Conservation (phyloP, 2,888 invertebrate genomes). For the Lamproptera curius region DNA sequence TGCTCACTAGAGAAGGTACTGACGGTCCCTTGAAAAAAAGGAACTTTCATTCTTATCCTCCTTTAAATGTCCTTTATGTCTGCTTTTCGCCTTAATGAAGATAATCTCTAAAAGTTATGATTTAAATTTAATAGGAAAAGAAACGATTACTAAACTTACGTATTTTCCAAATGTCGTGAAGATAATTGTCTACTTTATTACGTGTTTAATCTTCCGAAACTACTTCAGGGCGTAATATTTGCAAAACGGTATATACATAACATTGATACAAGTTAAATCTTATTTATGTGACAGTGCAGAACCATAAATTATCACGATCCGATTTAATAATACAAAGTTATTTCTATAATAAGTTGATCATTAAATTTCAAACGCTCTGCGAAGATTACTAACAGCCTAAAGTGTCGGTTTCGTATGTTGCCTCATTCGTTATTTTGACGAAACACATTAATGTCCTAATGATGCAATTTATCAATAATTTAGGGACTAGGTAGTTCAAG, state of each 20-base stretch:
- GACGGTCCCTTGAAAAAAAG: too few species aligned
- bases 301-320: constrained; percentile 12
- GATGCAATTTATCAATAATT: constrained; percentile 4
- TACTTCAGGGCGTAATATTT: neutral
- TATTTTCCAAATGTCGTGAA: neutral
- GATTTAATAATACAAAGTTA: too few species aligned
- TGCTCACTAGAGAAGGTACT: too few species aligned
- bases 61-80: too few species aligned
- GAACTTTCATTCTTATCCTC: too few species aligned
- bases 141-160: too few species aligned
- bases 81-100: too few species aligned
- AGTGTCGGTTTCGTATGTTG: neutral
- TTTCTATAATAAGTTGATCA: constrained; percentile 11
- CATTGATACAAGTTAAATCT: constrained; percentile 2
- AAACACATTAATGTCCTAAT: constrained; percentile 4
- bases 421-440: constrained; percentile 13
- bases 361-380: constrained; percentile 13
- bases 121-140: too few species aligned
- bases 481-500: constrained; percentile 9
- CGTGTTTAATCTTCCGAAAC: neutral
- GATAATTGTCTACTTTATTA: neutral
- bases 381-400: constrained; percentile 3
- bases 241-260: neutral
- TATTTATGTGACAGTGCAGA: constrained; percentile 16
- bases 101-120: too few species aligned